Base-by-base conservation (phyloP, 2,888 invertebrate species). In the Dasysyrphus albostriatus region DNA sequence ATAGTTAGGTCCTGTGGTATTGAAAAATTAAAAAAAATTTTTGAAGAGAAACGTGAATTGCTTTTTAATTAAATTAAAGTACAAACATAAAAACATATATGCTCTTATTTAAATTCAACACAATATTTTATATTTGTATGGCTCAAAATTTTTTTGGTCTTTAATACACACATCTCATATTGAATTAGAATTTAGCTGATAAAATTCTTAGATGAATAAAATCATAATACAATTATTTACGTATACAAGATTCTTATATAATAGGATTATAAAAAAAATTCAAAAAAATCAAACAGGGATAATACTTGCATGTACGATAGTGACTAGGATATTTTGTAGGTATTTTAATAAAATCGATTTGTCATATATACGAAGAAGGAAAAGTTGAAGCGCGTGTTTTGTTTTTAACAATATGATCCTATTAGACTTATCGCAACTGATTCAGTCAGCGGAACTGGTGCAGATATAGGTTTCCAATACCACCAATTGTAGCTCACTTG, bases 401-500 rank as follows among this genome's bases (percentile, higher is more conserved):
- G n/a, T n/a, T n/a, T 81, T 93, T 24, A 95, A 91, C 95, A 96
- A 90, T 95, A 95, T 19, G 96, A 95, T 88, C 94, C 95, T 89
- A 96, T 93, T 88, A 95, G 95, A 89, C 94, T 94, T 85, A 96
- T 93, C 77, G 95, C 94, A 82, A 92, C 93, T 89, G 94, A 93
- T 73, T 93, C 94, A 89, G 94, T 93, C 90, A 93, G 94, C 91
- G 94, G 93, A 85, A 93, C 93, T 63, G 95, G 95, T 88, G 95
- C 93, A 91, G 96, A 96, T 77, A 94, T 93, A 37, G 96, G 95
- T 90, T 95, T 94, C 95, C 96, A 96, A 90, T 95, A 96, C 94
- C 96, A 95, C 95, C 96, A 96, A 91, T 96, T 96, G 91, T 95
- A 96, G 93, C 94, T 95, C 89, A 96, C 96, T 96, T 91, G 16